These are phyloP conservation scores for Venustoraphidia nigricollis DNA, from an alignment of 2,888 invertebrate species.

Conservation along the genomic window DNA sequence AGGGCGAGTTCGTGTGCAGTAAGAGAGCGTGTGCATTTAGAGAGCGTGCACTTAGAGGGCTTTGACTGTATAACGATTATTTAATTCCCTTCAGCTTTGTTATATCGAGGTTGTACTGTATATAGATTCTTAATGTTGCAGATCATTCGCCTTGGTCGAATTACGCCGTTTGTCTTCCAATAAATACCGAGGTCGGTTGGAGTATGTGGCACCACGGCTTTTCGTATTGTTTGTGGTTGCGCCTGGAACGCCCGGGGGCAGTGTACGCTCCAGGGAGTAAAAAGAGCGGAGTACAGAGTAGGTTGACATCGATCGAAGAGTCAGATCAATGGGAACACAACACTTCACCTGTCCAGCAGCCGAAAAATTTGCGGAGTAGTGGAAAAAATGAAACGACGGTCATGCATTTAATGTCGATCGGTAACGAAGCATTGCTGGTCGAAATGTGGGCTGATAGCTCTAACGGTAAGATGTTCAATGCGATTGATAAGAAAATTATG, in stretches of 20 bases:
- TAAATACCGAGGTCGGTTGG: slow-evolving; percentile 33
- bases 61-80: no score
- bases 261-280: neutral
- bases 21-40: no score
- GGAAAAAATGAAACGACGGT: slow-evolving; percentile 9
- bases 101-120: no score
- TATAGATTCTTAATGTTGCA: no score
- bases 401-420: slow-evolving; percentile 42
- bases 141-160: slow-evolving; percentile 15
- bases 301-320: neutral
- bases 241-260: slow-evolving; percentile 20
- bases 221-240: slow-evolving; percentile 38
- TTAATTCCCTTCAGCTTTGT: no score
- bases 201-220: slow-evolving; percentile 47
- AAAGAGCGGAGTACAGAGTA: neutral
- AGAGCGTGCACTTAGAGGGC: no score
- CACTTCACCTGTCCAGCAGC: neutral
- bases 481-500: neutral
- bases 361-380: neutral
- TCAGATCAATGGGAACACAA: neutral
- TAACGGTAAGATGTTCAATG: slow-evolving; percentile 20
- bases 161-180: slow-evolving; percentile 8
- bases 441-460: slow-evolving; percentile 42
- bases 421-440: slow-evolving; percentile 43
- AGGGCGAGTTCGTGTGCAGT: no score